Evolutionary conservation across 2,888 invertebrate genomes (phyloP).

Genomic region (Scaptomyza parva): DNA sequence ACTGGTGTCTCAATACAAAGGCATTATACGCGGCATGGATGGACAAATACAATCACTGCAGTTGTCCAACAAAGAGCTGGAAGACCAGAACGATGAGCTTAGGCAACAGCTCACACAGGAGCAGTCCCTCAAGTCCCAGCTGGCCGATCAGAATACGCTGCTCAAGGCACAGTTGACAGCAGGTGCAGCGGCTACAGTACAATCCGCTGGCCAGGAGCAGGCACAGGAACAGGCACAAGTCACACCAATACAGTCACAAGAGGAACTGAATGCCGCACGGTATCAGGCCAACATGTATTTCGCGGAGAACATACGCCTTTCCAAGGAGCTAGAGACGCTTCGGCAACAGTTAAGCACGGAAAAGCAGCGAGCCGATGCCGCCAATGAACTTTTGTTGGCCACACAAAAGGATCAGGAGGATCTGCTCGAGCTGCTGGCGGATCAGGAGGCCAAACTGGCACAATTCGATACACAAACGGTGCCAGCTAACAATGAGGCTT

Average conservation of each 20-base stretch:
- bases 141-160: slow-evolving; percentile 94
- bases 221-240: neutral
- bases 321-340: slow-evolving; percentile 78
- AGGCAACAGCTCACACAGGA: slow-evolving; percentile 88
- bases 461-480: slow-evolving; percentile 87
- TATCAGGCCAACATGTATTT: slow-evolving; percentile 81
- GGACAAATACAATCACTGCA: slow-evolving; percentile 86
- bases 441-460: slow-evolving; percentile 91
- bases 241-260: slow-evolving; percentile 28
- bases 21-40: slow-evolving; percentile 96
- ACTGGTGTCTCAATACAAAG: slow-evolving; percentile 90
- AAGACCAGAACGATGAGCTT: slow-evolving; percentile 72
- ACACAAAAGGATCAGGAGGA: slow-evolving; percentile 97
- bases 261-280: slow-evolving; percentile 71
- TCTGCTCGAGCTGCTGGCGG: slow-evolving; percentile 93
- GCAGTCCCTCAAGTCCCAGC: slow-evolving; percentile 89
- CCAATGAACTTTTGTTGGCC: slow-evolving; percentile 86
- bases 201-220: neutral
- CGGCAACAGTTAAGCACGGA: slow-evolving; percentile 73
- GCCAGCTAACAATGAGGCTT: neutral
- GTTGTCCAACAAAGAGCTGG: slow-evolving; percentile 71
- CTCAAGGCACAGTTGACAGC: slow-evolving; percentile 90
- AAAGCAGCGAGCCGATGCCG: slow-evolving; percentile 70
- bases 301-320: slow-evolving; percentile 83
- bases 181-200: slow-evolving; percentile 70